Percentiles rank a stretch among this genome's conserved stretches.
Conservation (phyloP, 2,888 invertebrate genomes). For the Anagyrus pseudococci region DNA sequence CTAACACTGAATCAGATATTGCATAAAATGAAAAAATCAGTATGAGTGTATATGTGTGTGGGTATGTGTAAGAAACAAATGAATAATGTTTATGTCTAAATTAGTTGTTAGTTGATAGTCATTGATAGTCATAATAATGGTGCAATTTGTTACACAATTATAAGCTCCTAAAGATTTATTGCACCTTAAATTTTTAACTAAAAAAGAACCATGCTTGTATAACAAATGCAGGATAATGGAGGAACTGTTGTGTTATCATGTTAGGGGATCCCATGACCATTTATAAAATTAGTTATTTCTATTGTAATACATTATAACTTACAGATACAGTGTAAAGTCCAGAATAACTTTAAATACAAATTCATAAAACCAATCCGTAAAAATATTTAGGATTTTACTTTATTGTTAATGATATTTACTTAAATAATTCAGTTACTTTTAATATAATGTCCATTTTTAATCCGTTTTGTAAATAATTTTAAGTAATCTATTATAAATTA, state of each 20-base stretch:
- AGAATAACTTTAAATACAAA: too few relatives aligned
- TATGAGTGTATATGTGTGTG: conserved; percentile 22
- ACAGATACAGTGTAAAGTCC: too few relatives aligned
- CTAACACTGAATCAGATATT: conserved; percentile 24
- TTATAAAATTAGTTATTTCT: background rate
- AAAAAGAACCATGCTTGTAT: conserved; percentile 31
- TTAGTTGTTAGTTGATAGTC: conserved; percentile 25
- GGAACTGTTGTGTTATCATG: conserved; percentile 5
- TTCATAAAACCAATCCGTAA: too few relatives aligned
- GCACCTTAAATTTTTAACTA: conserved; percentile 19
- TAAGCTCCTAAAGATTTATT: too few relatives aligned
- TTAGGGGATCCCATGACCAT: conserved; percentile 28
- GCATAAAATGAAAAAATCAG: conserved; percentile 4
- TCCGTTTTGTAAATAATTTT: too few relatives aligned
- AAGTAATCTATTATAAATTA: background rate
- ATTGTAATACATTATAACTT: conserved; percentile 5
- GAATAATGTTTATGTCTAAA: background rate
- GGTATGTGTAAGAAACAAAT: conserved; percentile 9
- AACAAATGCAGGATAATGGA: conserved; percentile 28
- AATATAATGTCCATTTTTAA: too few relatives aligned
- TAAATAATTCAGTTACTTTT: conserved; percentile 1
- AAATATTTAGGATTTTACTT: too few relatives aligned
- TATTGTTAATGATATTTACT: too few relatives aligned
- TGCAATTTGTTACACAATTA: conserved; percentile 2
- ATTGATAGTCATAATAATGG: conserved; percentile 9